A percentile compares a stretch with the other conserved stretches of the same genome.
Evolutionary conservation across 2,888 invertebrate genomes (phyloP).

Genomic region (Crocallis elinguaria): DNA sequence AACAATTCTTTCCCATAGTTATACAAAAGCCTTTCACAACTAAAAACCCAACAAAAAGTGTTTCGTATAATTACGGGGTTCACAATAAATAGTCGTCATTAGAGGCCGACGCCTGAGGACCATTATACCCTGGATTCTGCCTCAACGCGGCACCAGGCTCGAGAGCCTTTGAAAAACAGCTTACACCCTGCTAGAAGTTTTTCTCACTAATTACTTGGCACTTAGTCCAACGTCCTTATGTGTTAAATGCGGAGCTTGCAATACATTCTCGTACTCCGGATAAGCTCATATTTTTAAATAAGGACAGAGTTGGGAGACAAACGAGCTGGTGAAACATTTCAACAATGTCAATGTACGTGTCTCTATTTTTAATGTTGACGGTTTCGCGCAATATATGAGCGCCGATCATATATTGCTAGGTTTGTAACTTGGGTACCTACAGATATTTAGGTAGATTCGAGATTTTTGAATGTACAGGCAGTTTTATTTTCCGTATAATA

Average conservation of each 20-base stretch:
- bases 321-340: neutral
- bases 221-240: constrained; percentile 35
- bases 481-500: no score
- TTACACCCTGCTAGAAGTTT: constrained; percentile 51
- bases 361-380: neutral
- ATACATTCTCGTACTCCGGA: constrained; percentile 24
- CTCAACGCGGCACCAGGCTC: constrained; percentile 38
- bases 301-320: constrained; percentile 7
- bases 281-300: constrained; percentile 10
- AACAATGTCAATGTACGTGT: neutral
- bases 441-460: no score
- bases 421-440: no score
- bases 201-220: constrained; percentile 64
- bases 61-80: constrained; percentile 15
- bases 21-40: constrained; percentile 20
- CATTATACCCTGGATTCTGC: constrained; percentile 46
- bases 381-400: neutral
- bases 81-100: constrained; percentile 60
- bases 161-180: constrained; percentile 48
- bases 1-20: constrained; percentile 9
- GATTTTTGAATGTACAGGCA: no score
- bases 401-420: no score
- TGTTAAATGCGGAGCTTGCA: constrained; percentile 15
- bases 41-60: constrained; percentile 20
- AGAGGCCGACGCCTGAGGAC: constrained; percentile 49